Conservation (phyloP, 2,888 invertebrate genomes). For the Mythimna pallens region DNA sequence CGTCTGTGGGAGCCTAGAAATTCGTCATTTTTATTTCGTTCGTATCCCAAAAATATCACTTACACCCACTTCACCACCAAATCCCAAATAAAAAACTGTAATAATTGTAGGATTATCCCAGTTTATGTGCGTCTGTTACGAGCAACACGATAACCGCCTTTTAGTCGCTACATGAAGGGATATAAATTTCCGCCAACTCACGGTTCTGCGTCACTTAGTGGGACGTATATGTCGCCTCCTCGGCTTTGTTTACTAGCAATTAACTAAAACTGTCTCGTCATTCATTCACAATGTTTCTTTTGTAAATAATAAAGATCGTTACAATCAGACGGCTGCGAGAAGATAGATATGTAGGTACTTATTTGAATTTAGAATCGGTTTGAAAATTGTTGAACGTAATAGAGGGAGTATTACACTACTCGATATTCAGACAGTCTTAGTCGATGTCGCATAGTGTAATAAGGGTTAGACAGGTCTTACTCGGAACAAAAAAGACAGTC, state of each 20-base stretch:
- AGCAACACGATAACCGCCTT: slow-evolving; percentile 31
- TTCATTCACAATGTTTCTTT: slow-evolving; percentile 19
- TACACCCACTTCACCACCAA: neutral
- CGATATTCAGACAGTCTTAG: no score
- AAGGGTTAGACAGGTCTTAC: no score
- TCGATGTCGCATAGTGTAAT: no score
- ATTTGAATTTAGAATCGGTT: neutral
- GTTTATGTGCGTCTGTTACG: slow-evolving; percentile 39
- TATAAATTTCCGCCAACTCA: slow-evolving; percentile 41
- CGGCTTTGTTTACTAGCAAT: slow-evolving; percentile 47
- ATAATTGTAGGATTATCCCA: slow-evolving; percentile 32
- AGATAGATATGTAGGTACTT: neutral
- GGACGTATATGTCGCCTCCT: slow-evolving; percentile 36
- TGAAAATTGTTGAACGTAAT: no score
- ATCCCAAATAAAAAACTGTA: slow-evolving; percentile 18
- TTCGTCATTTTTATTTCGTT: neutral
- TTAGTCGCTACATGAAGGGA: slow-evolving; percentile 25
- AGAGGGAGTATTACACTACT: no score
- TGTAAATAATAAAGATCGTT: neutral
- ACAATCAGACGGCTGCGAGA: neutral
- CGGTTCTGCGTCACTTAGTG: slow-evolving; percentile 13
- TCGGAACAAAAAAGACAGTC: no score
- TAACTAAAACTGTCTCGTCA: slow-evolving; percentile 28
- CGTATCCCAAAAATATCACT: neutral
- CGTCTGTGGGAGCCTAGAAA: neutral